Conservation (phyloP, 2,797 vertebrate genomes). For the Micromesistius poutassou region DNA sequence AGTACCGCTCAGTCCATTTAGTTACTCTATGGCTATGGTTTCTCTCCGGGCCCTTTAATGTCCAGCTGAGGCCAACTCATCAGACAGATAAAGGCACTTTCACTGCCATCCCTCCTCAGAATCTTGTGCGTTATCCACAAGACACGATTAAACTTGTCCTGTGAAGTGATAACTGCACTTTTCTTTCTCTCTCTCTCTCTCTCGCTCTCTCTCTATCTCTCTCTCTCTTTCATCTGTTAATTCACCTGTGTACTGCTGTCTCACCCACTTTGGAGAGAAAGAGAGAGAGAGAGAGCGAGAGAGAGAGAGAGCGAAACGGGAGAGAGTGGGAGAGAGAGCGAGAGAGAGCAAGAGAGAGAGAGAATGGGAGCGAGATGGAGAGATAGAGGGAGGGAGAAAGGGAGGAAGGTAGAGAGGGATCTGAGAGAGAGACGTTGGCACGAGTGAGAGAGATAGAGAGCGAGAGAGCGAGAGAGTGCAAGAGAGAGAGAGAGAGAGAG, state of each 20-base stretch:
- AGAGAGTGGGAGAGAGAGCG: conserved; percentile 29
- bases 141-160: conserved; percentile 21
- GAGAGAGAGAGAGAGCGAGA: not conserved
- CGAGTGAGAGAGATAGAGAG: conserved; percentile 15
- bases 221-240: conserved; percentile 40
- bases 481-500: conserved; percentile 24
- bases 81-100: conserved; percentile 40
- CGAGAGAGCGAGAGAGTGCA: conserved; percentile 15
- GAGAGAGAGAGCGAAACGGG: conserved; percentile 19
- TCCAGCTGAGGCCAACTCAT: conserved; percentile 16
- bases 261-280: conserved; percentile 43
- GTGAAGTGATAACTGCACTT: conserved; percentile 19
- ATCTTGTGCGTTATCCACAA: not conserved
- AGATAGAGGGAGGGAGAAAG: conserved; percentile 10
- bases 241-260: conserved; percentile 45
- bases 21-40: not conserved
- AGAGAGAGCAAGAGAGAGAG: not conserved
- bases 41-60: not conserved
- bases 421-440: conserved; percentile 15
- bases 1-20: conserved; percentile 32
- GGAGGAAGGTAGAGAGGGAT: conserved; percentile 16
- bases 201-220: not conserved
- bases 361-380: too few relatives aligned
- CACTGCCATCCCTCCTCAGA: conserved; percentile 20
- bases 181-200: conserved; percentile 6